Percentiles rank a stretch among this genome's conserved stretches.
Conservation (phyloP, 2,113 vertebrate species). For the Syngnathus scovelli region DNA sequence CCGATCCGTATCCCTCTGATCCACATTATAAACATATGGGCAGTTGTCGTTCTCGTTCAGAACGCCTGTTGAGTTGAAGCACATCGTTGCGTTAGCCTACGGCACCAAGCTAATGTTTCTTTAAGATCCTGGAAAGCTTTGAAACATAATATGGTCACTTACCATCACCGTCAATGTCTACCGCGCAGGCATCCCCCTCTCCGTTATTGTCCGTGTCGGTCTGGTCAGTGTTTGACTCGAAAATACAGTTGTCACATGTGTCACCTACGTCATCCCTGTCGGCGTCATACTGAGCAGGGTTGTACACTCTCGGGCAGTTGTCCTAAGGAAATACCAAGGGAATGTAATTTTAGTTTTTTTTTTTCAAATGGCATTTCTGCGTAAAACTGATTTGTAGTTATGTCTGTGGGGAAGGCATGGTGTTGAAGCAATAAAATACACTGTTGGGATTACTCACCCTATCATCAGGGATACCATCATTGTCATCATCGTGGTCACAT, state of each 20-base stretch:
- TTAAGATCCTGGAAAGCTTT: not conserved
- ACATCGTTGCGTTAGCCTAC: constrained; percentile 11
- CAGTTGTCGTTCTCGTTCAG: constrained; percentile 95
- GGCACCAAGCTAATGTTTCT: not conserved
- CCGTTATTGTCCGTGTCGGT: constrained; percentile 92
- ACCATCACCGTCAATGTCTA: constrained; percentile 97
- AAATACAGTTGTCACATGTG: constrained; percentile 93
- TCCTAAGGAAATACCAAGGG: constrained; percentile 73
- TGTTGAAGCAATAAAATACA: constrained; percentile 31
- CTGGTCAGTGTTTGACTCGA: constrained; percentile 92
- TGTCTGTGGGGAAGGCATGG: constrained; percentile 33
- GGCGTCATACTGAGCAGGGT: constrained; percentile 91
- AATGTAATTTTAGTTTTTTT: not conserved
- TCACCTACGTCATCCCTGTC: constrained; percentile 94
- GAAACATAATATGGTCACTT: constrained; percentile 30
- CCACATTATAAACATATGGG: constrained; percentile 93
- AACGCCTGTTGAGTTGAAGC: constrained; percentile 73
- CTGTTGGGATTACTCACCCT: constrained; percentile 74
- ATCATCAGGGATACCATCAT: constrained; percentile 90
- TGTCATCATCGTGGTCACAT: constrained; percentile 92
- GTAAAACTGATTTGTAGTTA: constrained; percentile 51
- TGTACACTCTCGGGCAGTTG: constrained; percentile 92
- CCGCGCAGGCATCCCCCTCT: constrained; percentile 92
- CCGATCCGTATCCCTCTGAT: constrained; percentile 90
- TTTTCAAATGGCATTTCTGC: constrained; percentile 40